Percentiles rank a stretch among this genome's conserved stretches.
These are phyloP conservation scores for Enteromius fasciolatus DNA, from an alignment of 2,797 vertebrate genomes.

Conservation along the genomic window DNA sequence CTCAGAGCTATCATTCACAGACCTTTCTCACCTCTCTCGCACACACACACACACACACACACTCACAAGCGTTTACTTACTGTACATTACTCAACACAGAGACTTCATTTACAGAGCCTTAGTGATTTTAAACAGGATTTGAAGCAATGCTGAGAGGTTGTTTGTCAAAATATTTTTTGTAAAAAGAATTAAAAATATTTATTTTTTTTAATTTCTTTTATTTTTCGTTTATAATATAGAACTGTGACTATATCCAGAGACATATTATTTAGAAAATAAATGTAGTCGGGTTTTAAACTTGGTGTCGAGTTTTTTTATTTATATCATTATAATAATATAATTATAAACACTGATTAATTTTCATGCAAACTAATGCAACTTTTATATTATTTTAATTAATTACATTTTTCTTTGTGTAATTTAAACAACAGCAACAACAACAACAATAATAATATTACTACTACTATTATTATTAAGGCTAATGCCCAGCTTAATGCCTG, in stretches of 20 bases:
- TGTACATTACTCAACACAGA: constrained; percentile 39
- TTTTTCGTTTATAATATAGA: neutral
- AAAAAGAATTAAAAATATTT: neutral
- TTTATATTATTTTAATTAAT: neutral
- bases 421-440: neutral
- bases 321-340: neutral
- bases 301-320: neutral
- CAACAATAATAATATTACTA: neutral
- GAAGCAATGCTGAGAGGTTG: neutral
- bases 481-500: neutral
- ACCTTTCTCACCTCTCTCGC: constrained; percentile 51
- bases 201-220: neutral
- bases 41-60: constrained; percentile 44
- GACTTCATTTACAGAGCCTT: constrained; percentile 17
- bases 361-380: neutral
- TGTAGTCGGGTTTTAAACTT: neutral
- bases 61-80: constrained; percentile 43
- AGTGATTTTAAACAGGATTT: neutral
- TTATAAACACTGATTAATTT: neutral
- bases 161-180: neutral
- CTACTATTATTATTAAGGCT: neutral
- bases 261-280: neutral
- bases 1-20: constrained; percentile 65
- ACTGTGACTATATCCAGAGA: neutral
- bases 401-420: neutral